phyloP scores from a whole-genome alignment of 2,888 invertebrate genomes.

The Ephialtes manifestator region DNA sequence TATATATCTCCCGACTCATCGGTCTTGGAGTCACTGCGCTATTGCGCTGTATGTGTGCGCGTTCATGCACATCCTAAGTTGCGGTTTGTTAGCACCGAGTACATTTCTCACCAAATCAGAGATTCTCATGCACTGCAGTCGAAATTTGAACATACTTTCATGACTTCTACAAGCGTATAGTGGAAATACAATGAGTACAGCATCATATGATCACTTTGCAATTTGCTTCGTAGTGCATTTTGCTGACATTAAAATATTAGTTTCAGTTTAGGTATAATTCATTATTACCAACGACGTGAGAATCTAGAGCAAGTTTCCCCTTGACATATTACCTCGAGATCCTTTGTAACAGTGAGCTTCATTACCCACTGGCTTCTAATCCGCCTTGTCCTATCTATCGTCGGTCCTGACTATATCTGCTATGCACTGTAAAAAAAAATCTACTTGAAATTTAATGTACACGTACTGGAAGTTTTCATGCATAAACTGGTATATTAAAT shows the following conservation, averaged over 20 bases:
- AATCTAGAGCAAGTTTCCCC: background rate
- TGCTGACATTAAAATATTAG: background rate
- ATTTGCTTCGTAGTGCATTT: slow-evolving; percentile 11
- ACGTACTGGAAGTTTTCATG: too few relatives aligned
- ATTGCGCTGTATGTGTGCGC: slow-evolving; percentile 19
- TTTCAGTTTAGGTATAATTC: background rate
- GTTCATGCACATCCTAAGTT: slow-evolving; percentile 52
- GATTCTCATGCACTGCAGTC: slow-evolving; percentile 34
- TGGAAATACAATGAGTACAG: background rate
- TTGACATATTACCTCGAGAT: slow-evolving; percentile 7
- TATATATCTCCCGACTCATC: slow-evolving; percentile 13
- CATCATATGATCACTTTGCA: slow-evolving; percentile 11
- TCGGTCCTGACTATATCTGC: background rate
- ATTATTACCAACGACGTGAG: background rate
- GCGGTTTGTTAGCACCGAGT: slow-evolving; percentile 51
- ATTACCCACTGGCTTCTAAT: slow-evolving; percentile 3
- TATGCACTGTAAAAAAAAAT: too few relatives aligned
- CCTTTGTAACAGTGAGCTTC: slow-evolving; percentile 21
- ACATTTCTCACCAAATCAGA: slow-evolving; percentile 27
- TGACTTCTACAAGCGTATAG: background rate
- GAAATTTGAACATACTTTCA: slow-evolving; percentile 37
- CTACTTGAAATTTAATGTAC: too few relatives aligned
- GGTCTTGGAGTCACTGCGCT: slow-evolving; percentile 51
- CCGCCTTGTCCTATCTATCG: background rate
- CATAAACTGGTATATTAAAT: too few relatives aligned